phyloP scores from a whole-genome alignment of 2,113 vertebrate genomes.

The Thermophis baileyi region DNA sequence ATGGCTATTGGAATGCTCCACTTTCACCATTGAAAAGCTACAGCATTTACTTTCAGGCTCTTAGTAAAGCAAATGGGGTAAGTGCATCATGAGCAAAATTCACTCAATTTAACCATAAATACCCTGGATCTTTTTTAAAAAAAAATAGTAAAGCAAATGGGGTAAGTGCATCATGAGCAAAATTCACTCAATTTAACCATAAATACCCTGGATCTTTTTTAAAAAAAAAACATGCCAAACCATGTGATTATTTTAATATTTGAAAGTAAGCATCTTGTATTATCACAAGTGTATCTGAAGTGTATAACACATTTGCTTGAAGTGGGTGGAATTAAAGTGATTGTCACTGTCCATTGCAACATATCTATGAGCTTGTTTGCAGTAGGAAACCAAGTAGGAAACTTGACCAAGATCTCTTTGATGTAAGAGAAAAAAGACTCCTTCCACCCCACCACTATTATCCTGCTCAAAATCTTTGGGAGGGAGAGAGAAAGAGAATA shows the following conservation, averaged over 20 bases:
- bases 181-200: background rate
- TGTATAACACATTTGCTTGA: background rate
- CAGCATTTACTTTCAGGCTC: slow-evolving; percentile 96
- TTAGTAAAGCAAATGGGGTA: slow-evolving; percentile 95
- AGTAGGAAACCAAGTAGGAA: background rate
- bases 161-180: slow-evolving; percentile 72
- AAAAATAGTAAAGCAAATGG: no score
- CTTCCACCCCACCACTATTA: background rate
- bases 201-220: background rate
- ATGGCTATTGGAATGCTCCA: slow-evolving; percentile 95
- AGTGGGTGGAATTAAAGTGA: background rate
- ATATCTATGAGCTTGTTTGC: background rate
- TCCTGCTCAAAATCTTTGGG: background rate
- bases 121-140: background rate
- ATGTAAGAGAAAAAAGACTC: background rate
- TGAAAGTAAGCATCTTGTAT: background rate
- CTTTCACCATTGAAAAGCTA: slow-evolving; percentile 95
- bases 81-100: slow-evolving; percentile 54
- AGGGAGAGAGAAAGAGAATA: background rate
- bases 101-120: background rate
- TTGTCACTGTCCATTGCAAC: background rate
- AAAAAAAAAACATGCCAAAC: background rate
- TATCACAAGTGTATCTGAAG: background rate
- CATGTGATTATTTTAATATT: background rate
- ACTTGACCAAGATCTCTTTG: background rate